These are phyloP conservation scores for Pseudomyrmex sp. DNA, from an alignment of 1,140 invertebrate species.

Conservation along the genomic window DNA sequence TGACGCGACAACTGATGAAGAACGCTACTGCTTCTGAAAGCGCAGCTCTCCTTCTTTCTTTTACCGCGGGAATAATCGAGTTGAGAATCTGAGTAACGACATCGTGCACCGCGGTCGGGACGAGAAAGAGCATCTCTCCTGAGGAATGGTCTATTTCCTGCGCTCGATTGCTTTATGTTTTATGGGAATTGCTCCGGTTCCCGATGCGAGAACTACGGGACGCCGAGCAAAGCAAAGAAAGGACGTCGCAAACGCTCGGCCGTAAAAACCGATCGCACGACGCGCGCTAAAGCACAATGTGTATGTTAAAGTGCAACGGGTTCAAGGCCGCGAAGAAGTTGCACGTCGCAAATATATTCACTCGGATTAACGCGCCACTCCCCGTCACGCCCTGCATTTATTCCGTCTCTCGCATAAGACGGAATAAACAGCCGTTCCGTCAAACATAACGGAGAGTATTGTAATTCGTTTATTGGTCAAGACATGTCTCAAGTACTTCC, in stretches of 20 bases:
- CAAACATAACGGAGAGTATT: slow-evolving; percentile 58
- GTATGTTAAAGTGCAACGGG: slow-evolving; percentile 17
- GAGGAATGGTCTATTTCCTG: slow-evolving; percentile 25
- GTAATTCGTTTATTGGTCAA: slow-evolving; percentile 72
- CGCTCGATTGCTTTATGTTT: slow-evolving; percentile 11
- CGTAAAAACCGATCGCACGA: background rate
- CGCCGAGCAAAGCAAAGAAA: background rate
- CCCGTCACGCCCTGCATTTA: slow-evolving; percentile 73
- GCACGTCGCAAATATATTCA: slow-evolving; percentile 52
- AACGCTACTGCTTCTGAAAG: background rate
- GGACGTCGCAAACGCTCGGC: background rate
- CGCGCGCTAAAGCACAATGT: slow-evolving; percentile 41
- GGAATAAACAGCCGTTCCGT: slow-evolving; percentile 33
- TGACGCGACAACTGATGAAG: slow-evolving; percentile 51
- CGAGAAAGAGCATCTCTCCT: slow-evolving; percentile 16
- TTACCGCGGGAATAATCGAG: slow-evolving; percentile 19
- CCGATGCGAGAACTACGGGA: background rate
- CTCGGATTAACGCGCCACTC: slow-evolving; percentile 69
- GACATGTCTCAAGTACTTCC: slow-evolving; percentile 8
- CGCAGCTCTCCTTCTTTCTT: background rate
- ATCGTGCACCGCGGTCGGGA: slow-evolving; percentile 19
- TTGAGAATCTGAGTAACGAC: slow-evolving; percentile 51
- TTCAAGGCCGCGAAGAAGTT: slow-evolving; percentile 65
- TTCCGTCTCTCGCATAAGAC: slow-evolving; percentile 29
- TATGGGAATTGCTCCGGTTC: slow-evolving; percentile 35